Percentiles rank a stretch among this genome's conserved stretches.
phyloP scores from a whole-genome alignment of 2,797 vertebrate species.

The Poliocrania exsul region DNA sequence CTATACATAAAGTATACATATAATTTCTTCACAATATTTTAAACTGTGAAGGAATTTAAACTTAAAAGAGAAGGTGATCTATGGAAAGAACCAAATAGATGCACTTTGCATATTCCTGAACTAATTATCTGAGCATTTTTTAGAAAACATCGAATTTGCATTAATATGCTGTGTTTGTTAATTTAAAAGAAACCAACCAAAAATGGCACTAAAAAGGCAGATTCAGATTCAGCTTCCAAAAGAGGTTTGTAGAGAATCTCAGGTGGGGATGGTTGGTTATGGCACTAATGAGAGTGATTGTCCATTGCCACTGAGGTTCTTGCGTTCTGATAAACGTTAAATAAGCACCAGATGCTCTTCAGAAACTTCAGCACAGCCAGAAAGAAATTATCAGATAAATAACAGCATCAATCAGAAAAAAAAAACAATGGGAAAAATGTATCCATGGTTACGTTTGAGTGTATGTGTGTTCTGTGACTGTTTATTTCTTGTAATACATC shows the following conservation, averaged over 20 bases:
- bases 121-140: conserved; percentile 74
- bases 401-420: conserved; percentile 11
- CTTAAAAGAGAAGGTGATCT: conserved; percentile 71
- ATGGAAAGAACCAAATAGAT: conserved; percentile 75
- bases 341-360: conserved; percentile 36
- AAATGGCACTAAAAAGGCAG: conserved; percentile 50
- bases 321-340: conserved; percentile 8
- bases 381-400: conserved; percentile 26
- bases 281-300: conserved; percentile 5
- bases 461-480: conserved; percentile 58
- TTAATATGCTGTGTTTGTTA: conserved; percentile 74
- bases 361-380: conserved; percentile 58
- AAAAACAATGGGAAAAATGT: neutral
- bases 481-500: conserved; percentile 41
- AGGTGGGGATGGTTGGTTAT: conserved; percentile 12
- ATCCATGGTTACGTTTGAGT: conserved; percentile 16
- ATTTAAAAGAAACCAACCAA: conserved; percentile 39
- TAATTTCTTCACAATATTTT: conserved; percentile 85
- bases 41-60: conserved; percentile 82
- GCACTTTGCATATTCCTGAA: conserved; percentile 73
- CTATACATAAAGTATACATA: conserved; percentile 76
- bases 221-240: conserved; percentile 29
- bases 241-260: conserved; percentile 17
- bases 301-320: conserved; percentile 38
- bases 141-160: conserved; percentile 65